Evolutionary conservation across 2,113 vertebrate genomes (phyloP), one percentile per base, ranked within the genome.

Genomic region (Macquaria australasica): DNA sequence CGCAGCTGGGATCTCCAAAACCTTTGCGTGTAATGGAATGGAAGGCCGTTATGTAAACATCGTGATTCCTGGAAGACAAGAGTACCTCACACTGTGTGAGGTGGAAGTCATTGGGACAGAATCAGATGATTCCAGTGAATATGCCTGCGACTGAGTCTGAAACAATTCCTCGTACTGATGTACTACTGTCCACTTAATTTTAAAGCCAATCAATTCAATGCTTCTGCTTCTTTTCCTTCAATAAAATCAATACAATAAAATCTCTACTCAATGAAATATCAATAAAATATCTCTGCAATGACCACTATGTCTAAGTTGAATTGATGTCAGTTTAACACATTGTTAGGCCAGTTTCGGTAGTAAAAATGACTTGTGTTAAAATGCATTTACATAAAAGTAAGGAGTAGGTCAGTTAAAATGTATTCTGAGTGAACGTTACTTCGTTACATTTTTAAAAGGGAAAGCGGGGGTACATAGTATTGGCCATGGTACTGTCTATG

Each of bases 21-120:
- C 21, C 23, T 82, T 76, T 37, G 0, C 0, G 2, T 90, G 79
- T 10, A 25, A 69, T 2, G 39, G 21, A 4, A 77, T 80, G 71
- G 16, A 11, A 39, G 85, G 85, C 28, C 82, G 45, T 9, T 89
- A 83, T 7, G 21, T 88, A 18, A 89, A 78, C 72, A 59, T 84
- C 77, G 58, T 89, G 50, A 79, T 85, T 72, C 79, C 79, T 53
- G 34, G 76, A 51, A 31, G 3, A 37, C 28, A 4, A n/a, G 39
- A 39, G 39, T 39, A 4, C 34, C 71, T 90, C 6, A 77, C 56
- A 77, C 50, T 83, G 34, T 87, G 79, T 77, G 82, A 85, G 25
- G 76, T 90, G 37, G 79, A 89, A 51, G 62, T 90, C 1, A 41
- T 28, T 28, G 81, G 62, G n/a, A 8, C 2, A 68, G 23, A 41